A percentile compares a stretch with the other conserved stretches of the same genome.
Evolutionary conservation across 2,113 vertebrate genomes (phyloP).

Genomic region (Rhagologus leucostigma): DNA sequence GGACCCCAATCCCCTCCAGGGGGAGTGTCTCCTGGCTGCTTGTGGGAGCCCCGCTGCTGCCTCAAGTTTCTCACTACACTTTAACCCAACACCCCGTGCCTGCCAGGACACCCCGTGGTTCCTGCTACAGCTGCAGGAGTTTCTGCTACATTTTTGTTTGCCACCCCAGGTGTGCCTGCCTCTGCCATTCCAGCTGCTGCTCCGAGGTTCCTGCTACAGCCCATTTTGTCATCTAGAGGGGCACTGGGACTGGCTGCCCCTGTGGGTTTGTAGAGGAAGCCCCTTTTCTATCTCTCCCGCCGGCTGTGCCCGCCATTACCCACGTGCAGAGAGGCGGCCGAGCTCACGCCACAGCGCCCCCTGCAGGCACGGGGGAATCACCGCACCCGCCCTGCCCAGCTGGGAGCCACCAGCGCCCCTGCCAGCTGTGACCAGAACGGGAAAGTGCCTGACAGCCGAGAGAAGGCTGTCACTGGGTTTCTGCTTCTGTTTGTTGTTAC

Average conservation of each 20-base stretch:
- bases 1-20: background rate
- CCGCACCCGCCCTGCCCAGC: too few relatives aligned
- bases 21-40: background rate
- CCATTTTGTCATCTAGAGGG: too few relatives aligned
- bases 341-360: background rate
- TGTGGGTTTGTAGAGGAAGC: too few relatives aligned
- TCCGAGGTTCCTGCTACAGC: too few relatives aligned
- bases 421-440: background rate
- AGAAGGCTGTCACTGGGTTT: background rate
- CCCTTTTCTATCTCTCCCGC: too few relatives aligned
- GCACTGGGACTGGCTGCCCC: too few relatives aligned
- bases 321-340: too few relatives aligned
- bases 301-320: too few relatives aligned
- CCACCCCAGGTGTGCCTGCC: background rate
- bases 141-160: background rate
- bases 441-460: background rate
- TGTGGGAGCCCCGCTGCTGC: background rate
- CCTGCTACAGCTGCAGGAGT: background rate
- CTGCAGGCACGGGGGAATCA: too few relatives aligned
- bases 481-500: background rate
- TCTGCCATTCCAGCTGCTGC: background rate
- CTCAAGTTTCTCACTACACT: background rate
- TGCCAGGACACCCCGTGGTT: background rate
- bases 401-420: background rate
- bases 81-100: background rate